Evolutionary conservation across 2,113 vertebrate genomes (phyloP), one percentile per base, ranked within the genome.

Genomic region (Hippocampus zosterae): DNA sequence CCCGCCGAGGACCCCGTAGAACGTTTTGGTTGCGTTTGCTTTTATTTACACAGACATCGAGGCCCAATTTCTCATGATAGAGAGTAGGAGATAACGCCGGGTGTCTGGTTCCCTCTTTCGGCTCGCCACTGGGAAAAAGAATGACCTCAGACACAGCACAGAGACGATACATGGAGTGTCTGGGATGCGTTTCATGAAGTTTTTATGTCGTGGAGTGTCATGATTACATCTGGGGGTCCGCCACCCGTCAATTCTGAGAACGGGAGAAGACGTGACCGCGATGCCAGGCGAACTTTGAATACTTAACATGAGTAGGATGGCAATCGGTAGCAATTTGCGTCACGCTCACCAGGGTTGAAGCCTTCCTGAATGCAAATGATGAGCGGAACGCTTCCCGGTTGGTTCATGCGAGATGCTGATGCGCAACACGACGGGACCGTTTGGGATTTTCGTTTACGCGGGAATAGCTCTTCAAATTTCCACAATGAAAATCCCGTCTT

Each of bases 41-140:
- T 60, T 82, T 84, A 78, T 86, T 85, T 85, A 79, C 77, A 79
- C 40, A 78, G 80, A 37, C 23, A 77, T 42, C 0, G 68, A 83
- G 70, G 59, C 69, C 64, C 60, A 67, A 57, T 84, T 87, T 83
- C 80, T 81, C 81, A 78, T 66, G 87, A 89, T 69, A 80, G 65
- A 52, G 29, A 76, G 73, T 65, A 46, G 27, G 76, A 81, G 85
- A 87, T 86, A 87, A 67, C 8, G 0, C 19, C 5, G 42, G 9
- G 48, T 79, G 76, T 88, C 79, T 84, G 69, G 70, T 83, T 84
- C 80, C 67, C 77, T 72, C 76, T 81, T 37, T 71, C 65, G 56
- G 59, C 64, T 5, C 53, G 12, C 72, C 67, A 72, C 72, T 69
- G 73, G 81, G 77, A 79, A 85, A 85, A 67, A 64, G 63, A 77